Evolutionary conservation across 2,797 vertebrate species (phyloP).

Genomic region (Pipistrellus pipistrellus): DNA sequence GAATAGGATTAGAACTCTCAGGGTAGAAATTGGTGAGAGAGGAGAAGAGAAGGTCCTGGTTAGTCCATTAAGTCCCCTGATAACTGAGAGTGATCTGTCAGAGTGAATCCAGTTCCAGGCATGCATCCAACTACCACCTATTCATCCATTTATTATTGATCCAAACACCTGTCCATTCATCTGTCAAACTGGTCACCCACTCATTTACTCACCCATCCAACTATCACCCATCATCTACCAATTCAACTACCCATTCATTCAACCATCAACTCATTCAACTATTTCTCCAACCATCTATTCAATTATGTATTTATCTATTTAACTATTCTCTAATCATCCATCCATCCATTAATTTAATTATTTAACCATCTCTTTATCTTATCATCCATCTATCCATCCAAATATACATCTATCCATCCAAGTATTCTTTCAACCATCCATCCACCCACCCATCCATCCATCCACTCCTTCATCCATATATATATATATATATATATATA

Average conservation of each 20-base stretch:
- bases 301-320: background rate
- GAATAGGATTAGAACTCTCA: constrained; percentile 11
- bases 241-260: background rate
- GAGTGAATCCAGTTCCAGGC: background rate
- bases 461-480: background rate
- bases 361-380: background rate
- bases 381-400: background rate
- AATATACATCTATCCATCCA: background rate
- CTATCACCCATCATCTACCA: background rate
- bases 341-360: background rate
- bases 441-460: background rate
- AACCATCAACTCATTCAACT: background rate
- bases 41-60: background rate
- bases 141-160: background rate
- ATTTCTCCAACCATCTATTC: background rate
- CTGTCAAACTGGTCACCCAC: background rate
- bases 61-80: background rate
- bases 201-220: background rate
- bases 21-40: background rate
- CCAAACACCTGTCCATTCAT: background rate
- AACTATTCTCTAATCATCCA: background rate
- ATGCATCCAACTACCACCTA: background rate
- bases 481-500: no score
- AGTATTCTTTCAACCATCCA: background rate
- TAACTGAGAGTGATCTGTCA: constrained; percentile 15